Percentiles rank a stretch among this genome's conserved stretches.
Conservation (phyloP, 2,113 vertebrate species). For the Ranitomeya imitator region DNA sequence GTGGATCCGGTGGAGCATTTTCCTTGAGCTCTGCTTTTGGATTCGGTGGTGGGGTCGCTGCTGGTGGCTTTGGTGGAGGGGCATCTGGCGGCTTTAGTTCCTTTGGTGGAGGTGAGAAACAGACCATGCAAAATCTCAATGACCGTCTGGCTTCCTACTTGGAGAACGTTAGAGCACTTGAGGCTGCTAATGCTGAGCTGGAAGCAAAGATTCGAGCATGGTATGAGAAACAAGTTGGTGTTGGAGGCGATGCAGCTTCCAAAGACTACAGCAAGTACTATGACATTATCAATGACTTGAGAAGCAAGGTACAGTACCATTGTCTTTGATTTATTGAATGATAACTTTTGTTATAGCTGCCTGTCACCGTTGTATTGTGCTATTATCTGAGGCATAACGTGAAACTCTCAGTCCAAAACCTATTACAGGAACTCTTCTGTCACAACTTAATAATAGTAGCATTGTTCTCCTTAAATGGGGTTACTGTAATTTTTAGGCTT, state of each 20-base stretch:
- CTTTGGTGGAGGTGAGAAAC: conserved; percentile 69
- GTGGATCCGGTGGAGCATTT: conserved; percentile 6
- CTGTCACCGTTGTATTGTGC: too few species aligned
- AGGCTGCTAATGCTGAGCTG: conserved; percentile 72
- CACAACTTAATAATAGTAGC: too few species aligned
- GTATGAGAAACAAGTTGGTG: conserved; percentile 75
- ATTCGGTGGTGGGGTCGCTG: conserved; percentile 54
- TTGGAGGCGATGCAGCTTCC: conserved; percentile 59
- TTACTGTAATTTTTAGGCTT: too few species aligned
- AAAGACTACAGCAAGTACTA: conserved; percentile 72
- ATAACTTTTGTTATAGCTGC: too few species aligned
- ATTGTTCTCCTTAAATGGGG: too few species aligned
- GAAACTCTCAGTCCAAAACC: too few species aligned
- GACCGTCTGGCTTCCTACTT: conserved; percentile 77
- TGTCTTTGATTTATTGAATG: not conserved
- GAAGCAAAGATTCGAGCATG: conserved; percentile 77
- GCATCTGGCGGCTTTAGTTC: not conserved
- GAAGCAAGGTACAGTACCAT: conserved; percentile 68
- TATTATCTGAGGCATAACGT: too few species aligned
- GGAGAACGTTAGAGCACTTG: conserved; percentile 74
- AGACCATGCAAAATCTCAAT: conserved; percentile 80
- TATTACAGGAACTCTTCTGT: too few species aligned
- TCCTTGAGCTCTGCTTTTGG: not conserved
- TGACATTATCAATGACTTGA: conserved; percentile 72
- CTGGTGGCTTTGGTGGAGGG: conserved; percentile 16